Evolutionary conservation across 2,113 vertebrate genomes (phyloP).

Genomic region (Chrysemys picta): DNA sequence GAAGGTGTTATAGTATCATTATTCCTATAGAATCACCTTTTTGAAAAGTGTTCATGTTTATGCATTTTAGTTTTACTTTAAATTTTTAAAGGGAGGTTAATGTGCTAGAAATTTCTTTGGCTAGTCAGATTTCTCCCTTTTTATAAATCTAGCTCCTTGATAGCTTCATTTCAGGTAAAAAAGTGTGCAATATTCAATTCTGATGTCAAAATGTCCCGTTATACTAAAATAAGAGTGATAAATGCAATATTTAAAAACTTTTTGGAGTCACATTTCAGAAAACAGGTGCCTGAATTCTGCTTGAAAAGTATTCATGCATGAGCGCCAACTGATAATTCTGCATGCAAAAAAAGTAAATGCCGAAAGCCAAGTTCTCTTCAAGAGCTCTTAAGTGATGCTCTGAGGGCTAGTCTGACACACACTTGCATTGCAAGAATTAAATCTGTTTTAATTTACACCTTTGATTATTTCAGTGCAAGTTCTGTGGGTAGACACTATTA

Average conservation of each 20-base stretch:
- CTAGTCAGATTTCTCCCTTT: not conserved
- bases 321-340: too few species aligned
- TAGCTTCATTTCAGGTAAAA: not conserved
- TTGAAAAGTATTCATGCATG: too few species aligned
- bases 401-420: not conserved
- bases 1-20: not conserved
- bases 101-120: not conserved
- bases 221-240: not conserved
- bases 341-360: not conserved
- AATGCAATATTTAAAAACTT: not conserved
- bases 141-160: not conserved
- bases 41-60: not conserved
- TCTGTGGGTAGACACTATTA: not conserved
- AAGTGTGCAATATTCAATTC: not conserved
- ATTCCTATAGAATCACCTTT: not conserved
- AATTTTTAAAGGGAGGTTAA: not conserved
- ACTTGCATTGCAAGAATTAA: not conserved
- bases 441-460: not conserved
- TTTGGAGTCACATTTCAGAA: not conserved
- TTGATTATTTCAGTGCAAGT: not conserved
- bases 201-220: not conserved
- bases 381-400: not conserved
- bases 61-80: not conserved
- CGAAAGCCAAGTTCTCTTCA: not conserved
- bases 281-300: not conserved